phyloP scores from a whole-genome alignment of 2,888 invertebrate genomes.

The Tetramorium bicarinatum region DNA sequence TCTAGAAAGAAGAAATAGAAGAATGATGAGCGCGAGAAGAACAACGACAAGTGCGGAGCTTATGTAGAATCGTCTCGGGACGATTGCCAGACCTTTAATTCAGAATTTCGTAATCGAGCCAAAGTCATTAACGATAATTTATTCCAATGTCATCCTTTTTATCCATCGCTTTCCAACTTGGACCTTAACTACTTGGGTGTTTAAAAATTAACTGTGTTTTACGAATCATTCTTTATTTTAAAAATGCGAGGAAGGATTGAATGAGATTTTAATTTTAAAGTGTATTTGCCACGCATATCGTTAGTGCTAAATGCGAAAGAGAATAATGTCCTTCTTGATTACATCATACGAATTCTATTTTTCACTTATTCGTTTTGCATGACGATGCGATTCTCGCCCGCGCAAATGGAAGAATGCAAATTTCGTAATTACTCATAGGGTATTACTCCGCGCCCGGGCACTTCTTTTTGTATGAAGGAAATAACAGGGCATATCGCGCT shows the following conservation, averaged over 20 bases:
- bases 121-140: neutral
- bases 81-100: neutral
- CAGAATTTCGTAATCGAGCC: slow-evolving; percentile 10
- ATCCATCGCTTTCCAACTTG: neutral
- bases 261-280: neutral
- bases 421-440: slow-evolving; percentile 40
- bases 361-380: slow-evolving; percentile 34
- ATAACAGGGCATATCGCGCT: slow-evolving; percentile 22
- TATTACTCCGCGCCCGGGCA: slow-evolving; percentile 20
- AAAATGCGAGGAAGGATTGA: neutral
- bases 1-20: neutral
- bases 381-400: slow-evolving; percentile 34
- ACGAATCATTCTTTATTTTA: neutral
- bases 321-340: slow-evolving; percentile 31
- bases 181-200: neutral
- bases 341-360: slow-evolving; percentile 22
- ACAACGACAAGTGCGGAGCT: neutral
- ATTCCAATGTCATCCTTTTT: neutral
- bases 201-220: neutral
- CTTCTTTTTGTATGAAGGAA: slow-evolving; percentile 1
- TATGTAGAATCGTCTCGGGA: neutral
- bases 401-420: slow-evolving; percentile 44
- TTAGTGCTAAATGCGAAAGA: neutral
- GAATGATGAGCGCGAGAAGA: neutral
- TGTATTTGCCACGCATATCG: neutral